Conservation (phyloP, 2,888 invertebrate genomes). For the Lasioglossum figueresi region DNA sequence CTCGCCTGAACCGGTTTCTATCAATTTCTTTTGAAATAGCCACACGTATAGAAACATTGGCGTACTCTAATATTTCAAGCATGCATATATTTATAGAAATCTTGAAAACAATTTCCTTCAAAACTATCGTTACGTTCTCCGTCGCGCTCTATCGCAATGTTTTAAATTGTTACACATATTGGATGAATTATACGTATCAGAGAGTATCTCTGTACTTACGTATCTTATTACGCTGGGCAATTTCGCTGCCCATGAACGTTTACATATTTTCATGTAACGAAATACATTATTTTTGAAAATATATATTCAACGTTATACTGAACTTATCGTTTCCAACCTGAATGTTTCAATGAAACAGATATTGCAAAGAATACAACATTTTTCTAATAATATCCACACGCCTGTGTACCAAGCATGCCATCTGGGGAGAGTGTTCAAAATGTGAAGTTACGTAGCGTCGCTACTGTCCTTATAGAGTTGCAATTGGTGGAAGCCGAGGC, state of each 20-base stretch:
- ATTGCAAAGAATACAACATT: background rate
- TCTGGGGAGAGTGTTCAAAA: constrained; percentile 50
- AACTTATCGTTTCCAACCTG: background rate
- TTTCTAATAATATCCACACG: constrained; percentile 9
- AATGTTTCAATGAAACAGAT: background rate
- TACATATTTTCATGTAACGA: background rate
- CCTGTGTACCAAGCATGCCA: constrained; percentile 9
- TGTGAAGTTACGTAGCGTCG: constrained; percentile 48
- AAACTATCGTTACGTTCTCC: background rate
- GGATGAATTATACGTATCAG: background rate
- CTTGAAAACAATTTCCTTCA: background rate
- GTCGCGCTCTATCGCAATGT: background rate
- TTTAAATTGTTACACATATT: too few relatives aligned
- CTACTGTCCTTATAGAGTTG: constrained; percentile 55
- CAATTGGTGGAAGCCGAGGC: constrained; percentile 42
- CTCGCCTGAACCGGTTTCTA: background rate
- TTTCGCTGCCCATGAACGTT: background rate
- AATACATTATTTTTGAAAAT: background rate
- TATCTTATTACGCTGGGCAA: background rate
- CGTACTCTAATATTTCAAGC: background rate
- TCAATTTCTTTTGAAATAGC: background rate
- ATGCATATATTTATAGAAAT: background rate
- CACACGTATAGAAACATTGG: background rate
- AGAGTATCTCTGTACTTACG: too few relatives aligned
- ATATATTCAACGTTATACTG: background rate